Evolutionary conservation across 2,113 vertebrate species (phyloP).

Genomic region (Azemiops feae): DNA sequence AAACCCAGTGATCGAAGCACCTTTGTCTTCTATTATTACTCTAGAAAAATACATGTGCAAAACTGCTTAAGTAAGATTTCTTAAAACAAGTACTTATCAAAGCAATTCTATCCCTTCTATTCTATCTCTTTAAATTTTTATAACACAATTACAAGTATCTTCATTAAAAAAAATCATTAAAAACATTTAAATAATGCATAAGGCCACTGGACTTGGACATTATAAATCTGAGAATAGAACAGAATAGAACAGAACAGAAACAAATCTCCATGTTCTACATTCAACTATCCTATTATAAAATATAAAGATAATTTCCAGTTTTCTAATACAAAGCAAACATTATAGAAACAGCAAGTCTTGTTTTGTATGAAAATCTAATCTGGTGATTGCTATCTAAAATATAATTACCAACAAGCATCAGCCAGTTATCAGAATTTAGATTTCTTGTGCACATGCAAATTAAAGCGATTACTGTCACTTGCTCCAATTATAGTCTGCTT

Average conservation of each 20-base stretch:
- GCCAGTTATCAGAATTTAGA: background rate
- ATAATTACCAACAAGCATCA: background rate
- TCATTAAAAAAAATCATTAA: background rate
- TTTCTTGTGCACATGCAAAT: background rate
- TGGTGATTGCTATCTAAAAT: background rate
- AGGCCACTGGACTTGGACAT: background rate
- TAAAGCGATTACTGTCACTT: background rate
- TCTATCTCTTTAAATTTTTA: background rate
- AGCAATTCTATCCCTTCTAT: background rate
- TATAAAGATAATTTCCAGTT: background rate
- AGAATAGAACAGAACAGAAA: background rate
- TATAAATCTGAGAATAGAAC: background rate
- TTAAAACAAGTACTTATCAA: background rate
- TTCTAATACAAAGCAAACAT: background rate
- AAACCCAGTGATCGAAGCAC: background rate
- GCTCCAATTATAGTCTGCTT: background rate
- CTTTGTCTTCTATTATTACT: background rate
- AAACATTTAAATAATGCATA: background rate
- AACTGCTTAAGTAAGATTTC: background rate
- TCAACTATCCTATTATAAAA: background rate
- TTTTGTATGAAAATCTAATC: background rate
- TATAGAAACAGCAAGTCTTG: background rate
- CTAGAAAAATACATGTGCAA: background rate
- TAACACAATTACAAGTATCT: background rate
- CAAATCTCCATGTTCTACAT: background rate